Base-by-base conservation (phyloP, 2,888 invertebrate genomes). In the Tinea trinotella region DNA sequence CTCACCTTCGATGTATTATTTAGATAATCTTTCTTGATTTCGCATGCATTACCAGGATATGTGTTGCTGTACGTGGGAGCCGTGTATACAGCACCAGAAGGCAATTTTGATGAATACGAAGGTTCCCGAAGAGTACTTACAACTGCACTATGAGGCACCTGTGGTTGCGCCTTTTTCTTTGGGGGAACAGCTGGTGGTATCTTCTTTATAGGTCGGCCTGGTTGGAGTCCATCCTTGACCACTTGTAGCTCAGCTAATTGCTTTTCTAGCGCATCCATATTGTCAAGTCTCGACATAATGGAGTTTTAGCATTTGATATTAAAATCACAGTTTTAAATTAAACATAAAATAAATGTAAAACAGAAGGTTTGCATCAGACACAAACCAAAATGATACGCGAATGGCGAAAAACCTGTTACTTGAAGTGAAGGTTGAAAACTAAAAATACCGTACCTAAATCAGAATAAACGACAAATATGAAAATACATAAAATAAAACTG, bases 131-230 rank as follows among this genome's bases (percentile, higher is more conserved):
- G 81, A 61, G 90, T 88, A 68, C 89, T 91, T 53, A 94, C 87
- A 3, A 88, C 86, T 62, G 91, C 91, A 73, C 93, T 94, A 66
- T 92, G 92, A 57, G 94, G 94, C 64, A 94, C 91, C 91, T 92
- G 77, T 10, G 87, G 83, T 65, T 78, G 77, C 57, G 78, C 92
- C 71, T 89, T 91, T 59, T 93, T 93, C 72, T 94, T 94, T 7
- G 94, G 94, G 48, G 94, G 94, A 56, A 93, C 93, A 54, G 91
- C 91, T 58, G 94, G 94, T 59, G 92, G 93, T 58, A 92, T 83
- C 77, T 92, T 94, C 69, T 85, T 76, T 17, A 72, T 61, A 20
- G 19, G n/a, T 69, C 73, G 72, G 56, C 64, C 67, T n/a, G 72
- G 58, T 36, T 65, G 71, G 58, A 40, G 65, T 63, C 64, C 57